phyloP scores from a whole-genome alignment of 2,888 invertebrate species.

The Acholoe squamosa region DNA sequence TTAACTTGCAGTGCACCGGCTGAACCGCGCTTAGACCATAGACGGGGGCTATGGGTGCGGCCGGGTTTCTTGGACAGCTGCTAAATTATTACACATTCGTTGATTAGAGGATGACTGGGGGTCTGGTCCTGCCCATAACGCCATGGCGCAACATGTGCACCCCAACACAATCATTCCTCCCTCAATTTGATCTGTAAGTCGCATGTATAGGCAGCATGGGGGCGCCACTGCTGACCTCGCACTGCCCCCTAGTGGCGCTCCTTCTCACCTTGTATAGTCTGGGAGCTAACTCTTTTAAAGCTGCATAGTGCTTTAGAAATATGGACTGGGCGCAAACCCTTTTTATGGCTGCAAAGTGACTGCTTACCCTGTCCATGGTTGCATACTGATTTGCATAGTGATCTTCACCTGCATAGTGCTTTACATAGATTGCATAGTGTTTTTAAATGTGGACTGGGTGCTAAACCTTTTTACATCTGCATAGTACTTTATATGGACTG shows the following conservation, averaged over 20 bases:
- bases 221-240: slow-evolving; percentile 7
- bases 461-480: too few relatives aligned
- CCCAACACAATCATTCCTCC: neutral
- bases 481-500: too few relatives aligned
- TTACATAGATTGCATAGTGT: too few relatives aligned
- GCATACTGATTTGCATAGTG: too few relatives aligned
- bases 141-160: slow-evolving; percentile 3
- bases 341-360: too few relatives aligned
- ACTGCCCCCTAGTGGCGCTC: neutral
- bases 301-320: too few relatives aligned
- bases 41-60: neutral
- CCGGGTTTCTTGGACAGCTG: slow-evolving; percentile 11
- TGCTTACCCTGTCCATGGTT: too few relatives aligned
- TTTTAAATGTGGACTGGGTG: too few relatives aligned
- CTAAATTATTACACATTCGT: slow-evolving; percentile 45
- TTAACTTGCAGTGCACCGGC: slow-evolving; percentile 2
- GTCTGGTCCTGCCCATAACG: slow-evolving; percentile 12
- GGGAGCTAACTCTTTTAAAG: neutral
- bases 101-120: slow-evolving; percentile 6
- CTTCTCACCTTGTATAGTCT: slow-evolving; percentile 24
- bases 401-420: too few relatives aligned
- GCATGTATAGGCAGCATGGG: slow-evolving; percentile 12
- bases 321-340: too few relatives aligned
- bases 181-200: slow-evolving; percentile 38
- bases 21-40: neutral